phyloP scores from a whole-genome alignment of 2,797 vertebrate genomes.

The Coreius guichenoti region DNA sequence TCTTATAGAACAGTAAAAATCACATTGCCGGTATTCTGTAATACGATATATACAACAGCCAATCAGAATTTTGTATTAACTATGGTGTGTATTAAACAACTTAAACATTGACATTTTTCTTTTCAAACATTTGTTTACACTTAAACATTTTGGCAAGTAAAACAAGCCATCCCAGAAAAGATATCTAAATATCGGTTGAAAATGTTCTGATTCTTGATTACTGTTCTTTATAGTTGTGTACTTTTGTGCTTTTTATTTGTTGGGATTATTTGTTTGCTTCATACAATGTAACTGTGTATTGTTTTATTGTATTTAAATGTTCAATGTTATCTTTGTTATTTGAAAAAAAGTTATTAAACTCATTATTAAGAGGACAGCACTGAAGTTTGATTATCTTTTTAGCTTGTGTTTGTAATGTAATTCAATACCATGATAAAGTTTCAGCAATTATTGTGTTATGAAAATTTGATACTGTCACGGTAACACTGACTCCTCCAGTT shows the following conservation, averaged over 20 bases:
- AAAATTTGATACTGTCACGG: background rate
- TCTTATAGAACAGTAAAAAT: too few relatives aligned
- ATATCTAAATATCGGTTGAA: background rate
- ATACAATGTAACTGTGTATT: background rate
- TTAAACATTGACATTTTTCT: background rate
- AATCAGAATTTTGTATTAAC: background rate
- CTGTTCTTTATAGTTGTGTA: background rate
- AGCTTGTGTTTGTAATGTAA: too few relatives aligned
- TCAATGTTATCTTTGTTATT: background rate
- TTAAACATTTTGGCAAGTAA: too few relatives aligned
- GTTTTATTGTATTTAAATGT: background rate
- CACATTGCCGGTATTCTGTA: too few relatives aligned
- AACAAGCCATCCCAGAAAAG: background rate
- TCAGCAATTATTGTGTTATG: background rate
- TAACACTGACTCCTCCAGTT: background rate
- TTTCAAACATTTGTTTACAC: background rate
- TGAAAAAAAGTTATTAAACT: background rate
- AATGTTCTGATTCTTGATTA: background rate
- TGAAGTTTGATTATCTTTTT: too few relatives aligned
- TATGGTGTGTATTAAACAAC: background rate
- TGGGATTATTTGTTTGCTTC: background rate
- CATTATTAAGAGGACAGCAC: too few relatives aligned
- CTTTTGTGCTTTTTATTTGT: background rate
- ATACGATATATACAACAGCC: background rate
- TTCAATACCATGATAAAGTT: too few relatives aligned